phyloP scores from a whole-genome alignment of 2,888 invertebrate species.

The Cheilosia impressa region DNA sequence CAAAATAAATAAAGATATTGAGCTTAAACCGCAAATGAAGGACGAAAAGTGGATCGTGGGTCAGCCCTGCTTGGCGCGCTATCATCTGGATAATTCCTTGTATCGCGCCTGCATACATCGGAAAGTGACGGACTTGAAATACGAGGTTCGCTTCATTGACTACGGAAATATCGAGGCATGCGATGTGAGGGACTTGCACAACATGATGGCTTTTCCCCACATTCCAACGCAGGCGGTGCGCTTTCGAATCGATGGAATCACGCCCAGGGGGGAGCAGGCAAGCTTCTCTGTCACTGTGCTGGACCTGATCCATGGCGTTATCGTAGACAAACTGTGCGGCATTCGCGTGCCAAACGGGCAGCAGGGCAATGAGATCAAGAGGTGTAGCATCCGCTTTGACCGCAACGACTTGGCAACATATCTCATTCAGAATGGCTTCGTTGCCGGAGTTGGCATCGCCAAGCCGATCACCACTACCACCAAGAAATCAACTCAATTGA shows the following conservation, averaged over 20 bases:
- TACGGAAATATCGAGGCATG: conserved; percentile 92
- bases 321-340: conserved; percentile 86
- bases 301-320: conserved; percentile 86
- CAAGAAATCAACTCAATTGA: neutral
- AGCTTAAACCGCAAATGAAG: neutral
- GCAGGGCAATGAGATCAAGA: conserved; percentile 76
- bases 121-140: conserved; percentile 79
- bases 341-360: conserved; percentile 82
- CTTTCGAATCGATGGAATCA: conserved; percentile 85
- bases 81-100: conserved; percentile 87
- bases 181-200: conserved; percentile 85
- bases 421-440: conserved; percentile 77
- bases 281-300: conserved; percentile 85
- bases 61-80: conserved; percentile 89
- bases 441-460: neutral
- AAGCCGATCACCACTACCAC: neutral
- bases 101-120: conserved; percentile 86
- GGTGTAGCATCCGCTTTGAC: conserved; percentile 78
- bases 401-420: conserved; percentile 77
- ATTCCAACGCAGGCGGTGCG: conserved; percentile 88
- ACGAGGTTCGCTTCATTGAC: conserved; percentile 89
- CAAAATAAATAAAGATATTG: conserved; percentile 84
- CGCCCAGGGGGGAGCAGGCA: conserved; percentile 80
- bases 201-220: conserved; percentile 86
- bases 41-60: conserved; percentile 85